Evolutionary conservation across 1,140 invertebrate species (phyloP).

Genomic region (Dendrolimus punctatus): DNA sequence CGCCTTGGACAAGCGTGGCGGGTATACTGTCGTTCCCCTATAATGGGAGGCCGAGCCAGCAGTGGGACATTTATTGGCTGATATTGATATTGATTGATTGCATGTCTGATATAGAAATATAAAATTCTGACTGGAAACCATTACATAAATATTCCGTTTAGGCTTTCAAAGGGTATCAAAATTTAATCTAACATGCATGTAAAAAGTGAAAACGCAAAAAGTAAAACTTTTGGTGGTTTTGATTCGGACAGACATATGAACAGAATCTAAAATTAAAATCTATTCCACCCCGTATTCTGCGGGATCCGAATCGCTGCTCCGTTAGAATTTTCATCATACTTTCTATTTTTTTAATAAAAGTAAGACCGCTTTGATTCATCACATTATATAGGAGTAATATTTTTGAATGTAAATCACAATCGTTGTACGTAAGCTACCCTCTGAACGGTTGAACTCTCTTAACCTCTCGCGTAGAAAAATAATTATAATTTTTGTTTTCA

Average conservation of each 20-base stretch:
- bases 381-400: constrained; percentile 3
- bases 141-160: no score
- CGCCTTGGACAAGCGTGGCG: no score
- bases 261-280: constrained; percentile 28
- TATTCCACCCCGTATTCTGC: constrained; percentile 16
- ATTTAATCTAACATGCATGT: background rate
- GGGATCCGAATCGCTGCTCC: constrained; percentile 7
- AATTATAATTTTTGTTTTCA: no score
- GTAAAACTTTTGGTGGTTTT: constrained; percentile 3
- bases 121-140: no score
- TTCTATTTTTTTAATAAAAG: constrained; percentile 19
- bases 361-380: constrained; percentile 10
- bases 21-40: no score
- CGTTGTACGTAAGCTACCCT: background rate
- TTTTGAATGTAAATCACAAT: constrained; percentile 1
- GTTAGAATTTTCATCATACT: constrained; percentile 19
- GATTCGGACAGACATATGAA: constrained; percentile 16
- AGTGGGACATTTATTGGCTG: no score
- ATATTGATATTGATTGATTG: no score
- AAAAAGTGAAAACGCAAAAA: background rate
- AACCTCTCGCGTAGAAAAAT: no score
- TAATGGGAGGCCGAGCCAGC: no score
- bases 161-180: background rate
- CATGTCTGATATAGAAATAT: no score
- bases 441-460: background rate